Evolutionary conservation across 2,888 invertebrate species (phyloP), one percentile per base, ranked within the genome.

Genomic region (Amblyjoppa fuscipennis): DNA sequence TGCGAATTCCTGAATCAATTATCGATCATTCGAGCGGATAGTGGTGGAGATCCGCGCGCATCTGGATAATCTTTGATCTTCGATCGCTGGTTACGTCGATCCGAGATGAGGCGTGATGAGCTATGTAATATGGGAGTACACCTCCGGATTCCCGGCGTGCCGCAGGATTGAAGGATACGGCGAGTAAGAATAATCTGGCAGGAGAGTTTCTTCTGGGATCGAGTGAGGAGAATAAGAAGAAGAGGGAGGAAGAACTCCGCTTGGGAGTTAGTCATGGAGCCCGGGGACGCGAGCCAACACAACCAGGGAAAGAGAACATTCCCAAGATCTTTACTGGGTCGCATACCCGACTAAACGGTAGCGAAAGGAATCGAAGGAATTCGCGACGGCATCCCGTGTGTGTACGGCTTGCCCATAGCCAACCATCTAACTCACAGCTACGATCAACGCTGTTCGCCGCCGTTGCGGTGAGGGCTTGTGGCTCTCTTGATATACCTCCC

Each of bases 291-390:
- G 45, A 31, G 49, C 9, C 59, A 11, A 66, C 56, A 53, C 49
- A 61, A 25, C 56, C 25, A 25, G 56, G 53, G 49, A 41, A 64
- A 64, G 53, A 59, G 77, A 73, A 74, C 64, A 84, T 83, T 81
- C 74, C 66, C 75, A 68, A 75, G 77, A 70, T 86, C 69, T 75
- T 86, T 82, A 84, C 79, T 86, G 81, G 83, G 74, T 87, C 80
- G 88, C 87, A 88, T 89, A 85, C 88, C 80, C 85, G 86, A 76
- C 88, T 86, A 88, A 89, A 89, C 89, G 88, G 90, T 90, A 89
- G 91, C 89, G 87, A 88, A 88, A 90, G 89, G 89, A 85, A 89
- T 89, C 79, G 87, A 69, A 84, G 89, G 90, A 90, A 90, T 91
- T 89, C 87, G 82, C 88, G 81, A 84, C 77, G 85, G 87, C 87